Conservation (phyloP, 2,113 vertebrate genomes). For the Microcebus ravelobensis region DNA sequence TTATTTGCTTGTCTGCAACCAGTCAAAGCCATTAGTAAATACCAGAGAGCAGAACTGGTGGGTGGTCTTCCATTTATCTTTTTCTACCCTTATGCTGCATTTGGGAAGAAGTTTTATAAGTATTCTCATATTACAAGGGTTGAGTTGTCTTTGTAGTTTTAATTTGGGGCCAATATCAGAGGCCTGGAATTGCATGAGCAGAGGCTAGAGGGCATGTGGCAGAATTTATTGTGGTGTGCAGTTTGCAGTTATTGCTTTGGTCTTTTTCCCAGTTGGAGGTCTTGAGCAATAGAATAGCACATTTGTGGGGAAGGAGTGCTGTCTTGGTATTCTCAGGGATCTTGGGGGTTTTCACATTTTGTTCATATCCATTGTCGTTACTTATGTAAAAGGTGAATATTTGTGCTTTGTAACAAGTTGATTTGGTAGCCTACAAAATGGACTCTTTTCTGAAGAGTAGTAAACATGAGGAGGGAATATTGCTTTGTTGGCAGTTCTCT, state of each 20-base stretch:
- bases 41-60: slow-evolving; percentile 16
- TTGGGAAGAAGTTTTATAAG: slow-evolving; percentile 68
- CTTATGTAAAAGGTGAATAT: not conserved
- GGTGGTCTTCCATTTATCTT: slow-evolving; percentile 46
- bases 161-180: slow-evolving; percentile 76
- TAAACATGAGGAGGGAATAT: not conserved
- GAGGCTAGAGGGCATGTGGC: slow-evolving; percentile 67
- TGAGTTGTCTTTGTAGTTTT: slow-evolving; percentile 70
- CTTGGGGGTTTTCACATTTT: slow-evolving; percentile 44
- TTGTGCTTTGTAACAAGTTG: slow-evolving; percentile 43
- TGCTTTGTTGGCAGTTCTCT: not conserved
- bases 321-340: slow-evolving; percentile 51
- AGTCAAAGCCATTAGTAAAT: slow-evolving; percentile 55
- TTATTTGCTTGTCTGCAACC: slow-evolving; percentile 38
- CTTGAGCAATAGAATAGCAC: slow-evolving; percentile 60
- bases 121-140: slow-evolving; percentile 69
- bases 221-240: slow-evolving; percentile 67
- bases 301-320: slow-evolving; percentile 61
- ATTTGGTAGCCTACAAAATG: slow-evolving; percentile 22
- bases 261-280: slow-evolving; percentile 72
- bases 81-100: slow-evolving; percentile 33
- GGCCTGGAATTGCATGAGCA: slow-evolving; percentile 39
- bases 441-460: not conserved
- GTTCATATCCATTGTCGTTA: not conserved
- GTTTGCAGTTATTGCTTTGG: slow-evolving; percentile 71